Base-by-base conservation (phyloP, 2,797 vertebrate genomes). In the Anabas testudineus region DNA sequence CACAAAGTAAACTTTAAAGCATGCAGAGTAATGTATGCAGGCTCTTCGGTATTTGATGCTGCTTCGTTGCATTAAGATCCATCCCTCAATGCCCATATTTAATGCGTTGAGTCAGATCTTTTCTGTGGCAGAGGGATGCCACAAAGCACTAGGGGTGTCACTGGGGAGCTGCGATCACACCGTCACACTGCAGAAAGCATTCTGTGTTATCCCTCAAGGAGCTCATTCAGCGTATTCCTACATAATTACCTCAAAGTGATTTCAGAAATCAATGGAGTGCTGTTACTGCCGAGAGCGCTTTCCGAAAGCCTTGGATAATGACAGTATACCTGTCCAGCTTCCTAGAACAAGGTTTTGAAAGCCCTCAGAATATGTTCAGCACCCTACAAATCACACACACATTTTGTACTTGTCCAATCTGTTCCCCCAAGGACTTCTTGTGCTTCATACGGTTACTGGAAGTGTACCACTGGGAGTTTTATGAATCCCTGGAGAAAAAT, bases 191-290 rank as follows among this genome's bases (percentile, higher is more conserved):
- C 73, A 81, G 74, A 88, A 87, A 89, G 83, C 48, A 47, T 88
- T 87, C 83, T 71, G 63, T 19, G 10, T 69, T n/a, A 18, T 51
- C 48, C 80, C 80, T 78, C 1, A 5, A 86, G 78, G 79, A 90
- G 74, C 81, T 78, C 80, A 81, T 91, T 92, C 88, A 90, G 88
- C 80, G 49, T 81, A 86, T 90, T 90, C 66, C 84, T 88, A 87
- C 76, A 90, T 92, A 92, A 94, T 94, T 90, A 92, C 85, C 84
- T 85, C 78, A 78, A 84, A 88, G 87, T 86, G 85, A 91, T 93
- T 90, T 91, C 60, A 78, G 72, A 83, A 93, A 92, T 92, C 90
- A 89, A 88, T 90, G 78, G 69, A 56, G 80, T 71, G 69, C 83
- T 81, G 71, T 89, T 82, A 64, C 64, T 47, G 74, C 80, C 19